Evolutionary conservation across 1,140 invertebrate species (phyloP).

Genomic region (Drusus annulatus): DNA sequence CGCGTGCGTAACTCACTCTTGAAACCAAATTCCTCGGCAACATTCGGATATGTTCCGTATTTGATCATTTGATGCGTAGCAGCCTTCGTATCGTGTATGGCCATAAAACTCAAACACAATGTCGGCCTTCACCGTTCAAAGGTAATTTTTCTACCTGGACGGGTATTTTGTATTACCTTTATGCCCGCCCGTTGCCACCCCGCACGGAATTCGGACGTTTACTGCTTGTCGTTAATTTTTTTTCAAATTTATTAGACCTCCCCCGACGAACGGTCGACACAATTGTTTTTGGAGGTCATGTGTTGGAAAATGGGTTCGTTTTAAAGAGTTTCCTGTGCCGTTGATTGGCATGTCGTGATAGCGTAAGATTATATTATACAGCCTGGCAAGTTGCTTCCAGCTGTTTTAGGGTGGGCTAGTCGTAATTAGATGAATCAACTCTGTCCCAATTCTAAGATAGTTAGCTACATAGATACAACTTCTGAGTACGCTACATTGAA

Average conservation of each 20-base stretch:
- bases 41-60: conserved; percentile 33
- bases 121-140: conserved; percentile 8
- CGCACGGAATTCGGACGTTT: conserved; percentile 22
- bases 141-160: conserved; percentile 33
- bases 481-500: too few species aligned
- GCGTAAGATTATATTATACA: not conserved
- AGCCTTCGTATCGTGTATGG: conserved; percentile 17
- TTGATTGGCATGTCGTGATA: conserved; percentile 2
- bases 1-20: conserved; percentile 26
- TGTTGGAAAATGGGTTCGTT: too few species aligned
- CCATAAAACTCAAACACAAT: conserved; percentile 19
- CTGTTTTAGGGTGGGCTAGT: not conserved
- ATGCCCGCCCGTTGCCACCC: conserved; percentile 7
- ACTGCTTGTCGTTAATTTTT: conserved; percentile 34
- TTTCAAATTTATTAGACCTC: conserved; percentile 15
- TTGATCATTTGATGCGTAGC: conserved; percentile 48
- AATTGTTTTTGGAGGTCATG: conserved; percentile 15
- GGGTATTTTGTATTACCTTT: conserved; percentile 17
- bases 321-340: too few species aligned
- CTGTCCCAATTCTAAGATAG: too few species aligned
- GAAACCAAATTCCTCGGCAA: conserved; percentile 12
- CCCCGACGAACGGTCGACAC: not conserved
- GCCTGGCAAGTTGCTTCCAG: too few species aligned
- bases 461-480: too few species aligned
- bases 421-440: too few species aligned